phyloP scores from a whole-genome alignment of 2,888 invertebrate species.

The Sphecodes monilicornis region DNA sequence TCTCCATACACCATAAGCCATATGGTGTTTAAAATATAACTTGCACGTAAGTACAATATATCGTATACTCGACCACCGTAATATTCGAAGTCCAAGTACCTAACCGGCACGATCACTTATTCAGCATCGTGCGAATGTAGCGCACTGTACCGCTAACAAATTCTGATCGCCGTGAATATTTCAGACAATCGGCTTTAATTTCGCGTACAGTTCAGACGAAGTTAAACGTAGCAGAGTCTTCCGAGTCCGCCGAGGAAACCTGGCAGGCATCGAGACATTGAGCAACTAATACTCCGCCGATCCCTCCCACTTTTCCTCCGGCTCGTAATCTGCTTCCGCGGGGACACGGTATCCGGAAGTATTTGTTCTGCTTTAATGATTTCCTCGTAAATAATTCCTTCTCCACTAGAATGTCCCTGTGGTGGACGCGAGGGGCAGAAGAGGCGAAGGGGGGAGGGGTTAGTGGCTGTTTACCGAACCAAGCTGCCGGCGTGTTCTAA shows the following conservation, averaged over 20 bases:
- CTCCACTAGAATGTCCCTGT: constrained; percentile 53
- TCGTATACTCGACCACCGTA: not conserved
- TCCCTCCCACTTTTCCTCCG: not conserved
- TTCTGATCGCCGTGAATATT: constrained; percentile 2
- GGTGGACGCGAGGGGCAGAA: not conserved
- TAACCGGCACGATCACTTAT: not conserved
- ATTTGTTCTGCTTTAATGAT: constrained; percentile 54
- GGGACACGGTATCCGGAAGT: constrained; percentile 18
- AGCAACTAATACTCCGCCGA: not conserved
- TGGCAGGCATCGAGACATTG: not conserved
- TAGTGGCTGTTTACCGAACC: constrained; percentile 57
- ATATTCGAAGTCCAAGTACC: not conserved
- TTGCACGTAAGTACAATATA: not conserved
- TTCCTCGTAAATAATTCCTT: constrained; percentile 65
- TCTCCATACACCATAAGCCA: not conserved
- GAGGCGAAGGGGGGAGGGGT: not conserved
- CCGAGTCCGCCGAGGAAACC: not conserved
- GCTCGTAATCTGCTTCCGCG: constrained; percentile 13
- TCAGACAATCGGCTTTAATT: constrained; percentile 1
- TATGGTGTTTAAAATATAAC: not conserved
- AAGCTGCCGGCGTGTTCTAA: constrained; percentile 65
- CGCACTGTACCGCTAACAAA: not conserved
- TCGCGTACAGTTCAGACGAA: not conserved
- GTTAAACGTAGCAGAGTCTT: not conserved
- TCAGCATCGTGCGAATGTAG: not conserved